Evolutionary conservation across 2,797 vertebrate species (phyloP).

Genomic region (Jordanella pulchra): DNA sequence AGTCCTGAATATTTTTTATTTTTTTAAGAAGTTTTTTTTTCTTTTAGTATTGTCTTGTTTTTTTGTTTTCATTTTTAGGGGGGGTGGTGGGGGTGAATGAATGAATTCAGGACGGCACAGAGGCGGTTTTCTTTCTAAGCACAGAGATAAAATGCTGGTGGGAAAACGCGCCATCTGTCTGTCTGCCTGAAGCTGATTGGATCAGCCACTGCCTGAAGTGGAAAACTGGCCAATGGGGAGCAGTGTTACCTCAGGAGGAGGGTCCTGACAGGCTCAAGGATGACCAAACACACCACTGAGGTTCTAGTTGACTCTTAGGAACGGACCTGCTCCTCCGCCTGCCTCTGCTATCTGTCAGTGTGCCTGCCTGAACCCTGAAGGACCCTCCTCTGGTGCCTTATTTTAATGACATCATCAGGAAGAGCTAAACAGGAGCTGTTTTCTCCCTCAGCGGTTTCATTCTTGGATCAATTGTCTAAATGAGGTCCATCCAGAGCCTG

Average conservation of each 20-base stretch:
- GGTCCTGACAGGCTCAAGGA: conserved; percentile 47
- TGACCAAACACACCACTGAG: conserved; percentile 20
- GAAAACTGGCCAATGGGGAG: conserved; percentile 72
- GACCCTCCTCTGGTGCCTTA: conserved; percentile 62
- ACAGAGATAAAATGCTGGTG: conserved; percentile 32
- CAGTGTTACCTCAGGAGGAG: conserved; percentile 48
- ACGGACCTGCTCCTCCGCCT: background rate
- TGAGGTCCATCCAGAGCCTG: conserved; percentile 25
- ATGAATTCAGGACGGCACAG: conserved; percentile 70
- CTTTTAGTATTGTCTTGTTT: conserved; percentile 81
- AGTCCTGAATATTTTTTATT: conserved; percentile 98
- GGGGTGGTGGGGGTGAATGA: conserved; percentile 62
- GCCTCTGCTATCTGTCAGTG: background rate
- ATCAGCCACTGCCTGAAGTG: conserved; percentile 47
- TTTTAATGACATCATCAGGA: conserved; percentile 60
- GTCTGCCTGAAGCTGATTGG: conserved; percentile 69
- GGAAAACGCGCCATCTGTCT: conserved; percentile 48
- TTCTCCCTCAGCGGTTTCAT: conserved; percentile 21
- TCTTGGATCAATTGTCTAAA: conserved; percentile 15
- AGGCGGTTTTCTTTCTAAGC: conserved; percentile 35
- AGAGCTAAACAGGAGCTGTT: conserved; percentile 48
- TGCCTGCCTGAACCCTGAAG: conserved; percentile 33
- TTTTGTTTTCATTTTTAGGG: conserved; percentile 80
- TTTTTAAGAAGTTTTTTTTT: conserved; percentile 91
- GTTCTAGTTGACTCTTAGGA: background rate